phyloP scores from a whole-genome alignment of 2,797 vertebrate species.

The Acridotheres tristis region DNA sequence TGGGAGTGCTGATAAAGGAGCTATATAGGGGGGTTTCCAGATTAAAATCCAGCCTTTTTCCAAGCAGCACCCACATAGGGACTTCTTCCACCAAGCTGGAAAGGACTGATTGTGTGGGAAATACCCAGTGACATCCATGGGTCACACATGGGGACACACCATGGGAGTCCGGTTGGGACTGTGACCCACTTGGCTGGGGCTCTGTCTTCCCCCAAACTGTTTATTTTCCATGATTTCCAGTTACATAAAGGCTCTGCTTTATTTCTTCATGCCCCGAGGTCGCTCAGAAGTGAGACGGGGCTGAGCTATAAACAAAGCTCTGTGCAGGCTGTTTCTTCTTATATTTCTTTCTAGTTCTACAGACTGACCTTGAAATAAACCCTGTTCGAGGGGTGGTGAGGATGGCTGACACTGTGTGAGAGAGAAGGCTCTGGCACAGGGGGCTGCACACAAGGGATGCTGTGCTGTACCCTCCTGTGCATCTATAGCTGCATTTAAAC shows the following conservation, averaged over 20 bases:
- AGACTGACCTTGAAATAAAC: slow-evolving; percentile 34
- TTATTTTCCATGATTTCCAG: neutral
- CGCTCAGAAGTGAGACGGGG: neutral
- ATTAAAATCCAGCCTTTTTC: neutral
- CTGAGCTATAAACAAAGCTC: slow-evolving; percentile 52
- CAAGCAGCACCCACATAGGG: neutral
- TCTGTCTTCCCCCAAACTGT: neutral
- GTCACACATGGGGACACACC: neutral
- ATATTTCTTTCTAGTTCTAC: neutral
- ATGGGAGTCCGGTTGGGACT: neutral
- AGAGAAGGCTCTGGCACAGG: neutral
- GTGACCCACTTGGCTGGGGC: accelerated
- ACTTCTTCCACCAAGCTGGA: neutral
- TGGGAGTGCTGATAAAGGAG: neutral
- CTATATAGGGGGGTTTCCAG: neutral
- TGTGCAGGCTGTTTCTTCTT: neutral
- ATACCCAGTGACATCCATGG: neutral
- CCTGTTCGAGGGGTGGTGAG: neutral
- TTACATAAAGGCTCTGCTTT: slow-evolving; percentile 18
- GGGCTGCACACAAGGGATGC: neutral
- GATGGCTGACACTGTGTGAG: neutral
- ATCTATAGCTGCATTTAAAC: neutral
- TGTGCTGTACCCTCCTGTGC: neutral
- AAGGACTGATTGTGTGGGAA: neutral
- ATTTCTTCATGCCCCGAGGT: slow-evolving; percentile 5